phyloP scores from a whole-genome alignment of 2,888 invertebrate species.

The Dryomyza anilis region DNA sequence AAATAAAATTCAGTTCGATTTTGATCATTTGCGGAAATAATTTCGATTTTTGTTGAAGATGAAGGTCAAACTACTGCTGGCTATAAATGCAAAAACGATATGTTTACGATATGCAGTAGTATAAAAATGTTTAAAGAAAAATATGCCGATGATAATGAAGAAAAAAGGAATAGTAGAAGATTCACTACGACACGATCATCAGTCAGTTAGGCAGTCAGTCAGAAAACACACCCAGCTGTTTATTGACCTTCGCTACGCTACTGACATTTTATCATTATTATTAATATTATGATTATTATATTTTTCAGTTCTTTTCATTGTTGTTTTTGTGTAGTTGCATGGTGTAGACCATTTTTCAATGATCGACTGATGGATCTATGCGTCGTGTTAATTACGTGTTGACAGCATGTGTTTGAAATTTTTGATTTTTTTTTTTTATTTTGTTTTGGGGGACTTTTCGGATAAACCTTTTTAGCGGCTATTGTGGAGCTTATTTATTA shows the following conservation, averaged over 20 bases:
- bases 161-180: no score
- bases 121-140: neutral
- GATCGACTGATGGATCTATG: no score
- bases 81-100: slow-evolving; percentile 14
- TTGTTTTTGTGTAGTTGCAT: slow-evolving; percentile 3
- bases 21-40: slow-evolving; percentile 55
- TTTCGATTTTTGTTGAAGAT: slow-evolving; percentile 35
- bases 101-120: neutral
- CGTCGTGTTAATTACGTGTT: no score
- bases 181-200: neutral
- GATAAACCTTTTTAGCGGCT: no score
- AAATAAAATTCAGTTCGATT: slow-evolving; percentile 39
- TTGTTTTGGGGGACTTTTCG: no score
- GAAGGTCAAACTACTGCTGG: slow-evolving; percentile 23
- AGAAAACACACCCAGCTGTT: slow-evolving; percentile 18
- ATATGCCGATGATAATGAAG: neutral
- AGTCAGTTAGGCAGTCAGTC: no score
- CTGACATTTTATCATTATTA: slow-evolving; percentile 3
- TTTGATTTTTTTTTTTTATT: neutral
- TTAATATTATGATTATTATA: neutral
- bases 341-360: no score
- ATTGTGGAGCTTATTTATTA: no score
- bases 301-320: neutral
- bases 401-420: neutral
- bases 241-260: slow-evolving; percentile 34